Evolutionary conservation across 92 coral and sea anemone genomes (phyloP), one percentile per base, ranked within the genome.

Genomic region (Scolanthus callimorphus): DNA sequence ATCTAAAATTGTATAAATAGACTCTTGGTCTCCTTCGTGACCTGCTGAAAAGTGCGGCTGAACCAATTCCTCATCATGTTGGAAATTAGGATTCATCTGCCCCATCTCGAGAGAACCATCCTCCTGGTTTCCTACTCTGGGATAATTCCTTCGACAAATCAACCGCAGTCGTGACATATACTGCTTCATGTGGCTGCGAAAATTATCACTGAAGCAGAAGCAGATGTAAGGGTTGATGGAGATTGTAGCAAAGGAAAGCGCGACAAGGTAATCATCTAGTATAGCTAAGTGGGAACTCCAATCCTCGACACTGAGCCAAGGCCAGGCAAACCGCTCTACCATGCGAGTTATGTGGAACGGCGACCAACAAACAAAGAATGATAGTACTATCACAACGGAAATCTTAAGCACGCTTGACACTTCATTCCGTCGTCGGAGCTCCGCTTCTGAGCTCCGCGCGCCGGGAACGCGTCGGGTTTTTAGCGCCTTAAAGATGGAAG

Each of bases 191-290:
- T 20, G 20, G 2, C 50, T 25, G 23, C 71, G 47, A 52, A 64
- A 64, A 13, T 64, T 64, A 34, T 59, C 38, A 29, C 71, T 64
- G 24, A 64, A 64, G 2, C 10, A 13, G 30, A 64, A n/a, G 25
- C 71, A 64, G 25, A 64, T 34, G 41, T 49, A 30, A 0, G 71
- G 71, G 51, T 64, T 64, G 22, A 50, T 22, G n/a, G 71, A 58
- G 26, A 50, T 46, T 22, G 59, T 64, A 1, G 60, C 71, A 39
- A 49, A 64, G 19, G 59, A 49, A 10, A 64, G 20, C 12, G 50
- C 50, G 8, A 49, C 25, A 15, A 64, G 51, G 15, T 25, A 1
- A 6, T 34, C 43, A 1, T 17, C 3, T 19, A 28, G 27, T 22
- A 64, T 22, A 13, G 38, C 26, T 23, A 29, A 29, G 8, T 25